A percentile compares a stretch with the other conserved stretches of the same genome.
phyloP scores from a whole-genome alignment of 2,888 invertebrate species.

The Oxycera nigricornis region DNA sequence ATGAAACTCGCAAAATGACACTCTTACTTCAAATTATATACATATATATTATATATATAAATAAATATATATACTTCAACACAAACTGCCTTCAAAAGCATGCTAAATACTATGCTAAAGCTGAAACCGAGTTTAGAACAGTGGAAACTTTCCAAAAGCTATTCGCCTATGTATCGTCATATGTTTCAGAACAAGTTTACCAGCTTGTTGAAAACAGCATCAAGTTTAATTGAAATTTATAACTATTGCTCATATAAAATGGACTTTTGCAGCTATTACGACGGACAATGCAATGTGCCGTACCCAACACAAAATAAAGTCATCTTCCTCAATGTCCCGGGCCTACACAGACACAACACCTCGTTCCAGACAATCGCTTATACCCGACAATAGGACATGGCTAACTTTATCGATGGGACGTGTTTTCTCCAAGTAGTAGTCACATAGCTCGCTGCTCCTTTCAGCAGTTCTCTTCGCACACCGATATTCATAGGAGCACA shows the following conservation, averaged over 20 bases:
- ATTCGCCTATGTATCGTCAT: too few species aligned
- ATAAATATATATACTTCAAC: too few species aligned
- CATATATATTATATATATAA: too few species aligned
- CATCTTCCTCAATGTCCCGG: not conserved
- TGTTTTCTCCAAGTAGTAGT: constrained; percentile 8
- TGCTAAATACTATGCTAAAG: too few species aligned
- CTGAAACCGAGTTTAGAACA: too few species aligned
- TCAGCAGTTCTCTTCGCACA: not conserved
- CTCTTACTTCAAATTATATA: too few species aligned
- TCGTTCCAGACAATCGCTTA: constrained; percentile 9
- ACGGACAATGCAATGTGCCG: not conserved
- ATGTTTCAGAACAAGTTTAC: too few species aligned
- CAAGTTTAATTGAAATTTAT: constrained; percentile 46
- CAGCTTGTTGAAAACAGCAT: constrained; percentile 47
- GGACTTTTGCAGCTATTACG: constrained; percentile 11
- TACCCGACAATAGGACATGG: constrained; percentile 8
- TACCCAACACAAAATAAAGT: constrained; percentile 13
- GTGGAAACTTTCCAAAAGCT: too few species aligned
- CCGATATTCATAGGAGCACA: not conserved
- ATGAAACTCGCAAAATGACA: constrained; percentile 1
- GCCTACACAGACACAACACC: constrained; percentile 6
- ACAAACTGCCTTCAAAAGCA: too few species aligned
- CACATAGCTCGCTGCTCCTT: not conserved
- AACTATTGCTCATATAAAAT: constrained; percentile 37
- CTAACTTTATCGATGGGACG: constrained; percentile 33